phyloP scores from a whole-genome alignment of 2,888 invertebrate genomes.

The Lobophora halterata region DNA sequence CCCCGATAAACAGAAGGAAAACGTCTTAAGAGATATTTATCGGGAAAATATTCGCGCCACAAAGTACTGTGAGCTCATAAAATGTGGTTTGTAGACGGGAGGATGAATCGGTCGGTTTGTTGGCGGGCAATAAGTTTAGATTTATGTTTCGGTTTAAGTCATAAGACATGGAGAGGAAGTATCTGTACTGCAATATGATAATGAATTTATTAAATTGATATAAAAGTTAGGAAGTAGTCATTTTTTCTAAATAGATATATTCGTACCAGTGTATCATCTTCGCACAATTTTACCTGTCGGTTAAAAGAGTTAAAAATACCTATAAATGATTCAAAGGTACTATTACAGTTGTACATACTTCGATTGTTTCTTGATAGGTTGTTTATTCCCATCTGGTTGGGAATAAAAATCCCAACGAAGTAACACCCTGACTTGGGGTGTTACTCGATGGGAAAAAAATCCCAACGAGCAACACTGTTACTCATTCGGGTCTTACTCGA shows the following conservation, averaged over 20 bases:
- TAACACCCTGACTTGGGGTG: no score
- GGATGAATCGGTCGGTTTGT: conserved; percentile 16
- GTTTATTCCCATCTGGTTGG: no score
- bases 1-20: conserved; percentile 71
- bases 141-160: conserved; percentile 9
- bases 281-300: conserved; percentile 1
- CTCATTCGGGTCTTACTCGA: no score
- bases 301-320: no score
- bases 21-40: conserved; percentile 72
- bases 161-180: background rate
- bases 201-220: background rate
- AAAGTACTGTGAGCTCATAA: conserved; percentile 63
- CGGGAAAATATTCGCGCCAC: conserved; percentile 66
- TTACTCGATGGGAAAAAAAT: no score
- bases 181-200: background rate
- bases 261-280: background rate
- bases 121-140: conserved; percentile 23
- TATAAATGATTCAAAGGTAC: no score
- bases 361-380: no score
- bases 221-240: no score
- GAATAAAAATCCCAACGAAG: no score
- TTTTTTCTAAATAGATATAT: background rate
- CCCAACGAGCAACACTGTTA: no score
- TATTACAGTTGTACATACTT: no score
- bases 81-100: conserved; percentile 35